Base-by-base conservation (phyloP, 2,888 invertebrate genomes). In the Helleia helle region DNA sequence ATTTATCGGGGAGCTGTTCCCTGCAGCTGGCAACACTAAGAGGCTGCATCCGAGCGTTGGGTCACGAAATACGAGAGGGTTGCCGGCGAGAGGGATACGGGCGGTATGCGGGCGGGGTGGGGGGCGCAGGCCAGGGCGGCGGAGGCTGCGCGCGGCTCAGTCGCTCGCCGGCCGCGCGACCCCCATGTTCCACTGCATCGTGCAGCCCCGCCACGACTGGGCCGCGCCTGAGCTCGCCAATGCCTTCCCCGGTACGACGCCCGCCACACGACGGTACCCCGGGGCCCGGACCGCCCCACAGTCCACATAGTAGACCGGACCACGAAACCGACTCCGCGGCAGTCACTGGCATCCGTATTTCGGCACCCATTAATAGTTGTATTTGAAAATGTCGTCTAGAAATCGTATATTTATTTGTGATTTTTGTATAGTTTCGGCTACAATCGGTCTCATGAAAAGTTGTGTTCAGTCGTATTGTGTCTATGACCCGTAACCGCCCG, bases 111-210 rank as follows among this genome's bases (percentile, higher is more conserved):
- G 42, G 39, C 47, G 38, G 48, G 34, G 46, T 51, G 41, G 47
- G 43, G 39, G 41, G 52, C 50, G 49, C 49, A 51, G 48, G 52
- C 55, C 56, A 56, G 57, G 63, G 65, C 59, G 51, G 45, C 48
- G 53, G 52, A 61, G 56, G 52, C 53, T 51, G 56, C 48, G 43
- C 49, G 47, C 48, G 57, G 54, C 56, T 29, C 45, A 43, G 55
- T 50, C 54, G 48, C 48, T 50, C 53, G 51, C 40, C 58, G 56
- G 59, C 58, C 56, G 55, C 54, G 55, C 49, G 46, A 51, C 59
- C 60, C n/a, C n/a, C 65, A 93, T 93, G 93, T 93, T 93, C 81
- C 93, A 93, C 86, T 93, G 93, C 75, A 92, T 93, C 62, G 92
- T 92, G 67, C 92, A 92, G 83, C 92, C 91, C 80, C 88, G 89